Evolutionary conservation across 2,797 vertebrate genomes (phyloP), one percentile per base, ranked within the genome.

Genomic region (Graptemys geographica): DNA sequence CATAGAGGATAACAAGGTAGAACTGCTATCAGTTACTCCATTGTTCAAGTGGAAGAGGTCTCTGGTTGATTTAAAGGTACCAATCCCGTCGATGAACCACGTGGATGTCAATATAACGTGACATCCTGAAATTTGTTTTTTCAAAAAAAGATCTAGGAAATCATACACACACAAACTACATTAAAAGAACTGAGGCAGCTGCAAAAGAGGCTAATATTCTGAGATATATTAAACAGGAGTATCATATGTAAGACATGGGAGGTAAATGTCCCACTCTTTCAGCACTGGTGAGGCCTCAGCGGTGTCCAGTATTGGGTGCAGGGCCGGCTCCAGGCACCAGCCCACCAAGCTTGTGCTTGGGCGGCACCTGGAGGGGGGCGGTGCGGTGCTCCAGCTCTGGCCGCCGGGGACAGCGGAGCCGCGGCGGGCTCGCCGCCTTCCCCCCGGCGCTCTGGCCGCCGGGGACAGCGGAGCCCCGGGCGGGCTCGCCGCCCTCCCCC

Each of bases 1-100:
- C 0, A 9, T 28, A 0, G 41, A 41, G 41, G 41, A 41, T 41
- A 41, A 41, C 41, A 41, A 41, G 41, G 41, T 41, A 41, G 41
- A 41, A 41, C 41, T 41, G 41, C 41, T 27, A 55, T 74, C 79
- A 88, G 41, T 47, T 84, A 81, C 11, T 89, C 78, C 83, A 59
- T 56, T 56, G 44, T 28, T 94, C 31, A 81, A 62, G 31, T 1
- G 16, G 3, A 23, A 80, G 19, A 79, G 57, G 10, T 53, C 28
- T 84, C 23, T 4, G 11, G n/a, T 28, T 56, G 41, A 51, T 83
- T 59, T 85, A 31, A 56, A 95, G 92, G 0, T 3, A 74, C 41
- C 41, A 53, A 10, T 47, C 41, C 62, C n/a, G 4, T 11, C 15
- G 25, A 27, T 44, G 59, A 56, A 81, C 53, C 27, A 81, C 10